Evolutionary conservation across 2,888 invertebrate genomes (phyloP).

Genomic region (Sepioteuthis lessoniana): DNA sequence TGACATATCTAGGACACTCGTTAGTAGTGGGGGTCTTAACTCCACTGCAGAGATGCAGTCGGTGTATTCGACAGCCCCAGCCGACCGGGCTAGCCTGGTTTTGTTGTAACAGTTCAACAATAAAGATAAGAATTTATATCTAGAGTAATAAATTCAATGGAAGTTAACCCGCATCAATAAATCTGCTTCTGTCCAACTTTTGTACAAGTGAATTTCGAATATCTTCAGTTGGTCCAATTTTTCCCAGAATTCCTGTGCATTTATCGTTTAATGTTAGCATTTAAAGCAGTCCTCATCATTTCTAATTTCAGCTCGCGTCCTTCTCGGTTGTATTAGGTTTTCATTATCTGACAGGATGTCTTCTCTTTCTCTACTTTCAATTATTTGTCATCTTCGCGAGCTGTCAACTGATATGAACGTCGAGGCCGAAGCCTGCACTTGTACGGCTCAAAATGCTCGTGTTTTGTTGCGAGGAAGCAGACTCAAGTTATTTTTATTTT

Average conservation of each 20-base stretch:
- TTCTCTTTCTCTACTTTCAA: not conserved
- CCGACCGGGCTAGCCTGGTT: too few relatives aligned
- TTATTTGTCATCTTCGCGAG: not conserved
- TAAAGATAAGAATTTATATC: not conserved
- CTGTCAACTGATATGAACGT: not conserved
- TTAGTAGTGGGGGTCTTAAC: too few relatives aligned
- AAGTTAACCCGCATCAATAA: not conserved
- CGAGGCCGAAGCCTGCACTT: not conserved
- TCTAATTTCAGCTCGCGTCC: not conserved
- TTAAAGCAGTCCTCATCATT: not conserved
- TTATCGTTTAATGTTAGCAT: not conserved
- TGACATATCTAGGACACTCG: too few relatives aligned
- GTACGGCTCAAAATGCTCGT: not conserved
- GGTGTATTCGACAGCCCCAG: too few relatives aligned
- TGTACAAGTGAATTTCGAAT: not conserved
- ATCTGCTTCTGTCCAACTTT: not conserved
- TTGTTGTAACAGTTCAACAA: not conserved
- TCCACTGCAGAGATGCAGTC: too few relatives aligned
- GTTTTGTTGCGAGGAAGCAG: not conserved
- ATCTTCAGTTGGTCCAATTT: not conserved
- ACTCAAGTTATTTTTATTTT: too few relatives aligned
- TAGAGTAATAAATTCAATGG: not conserved
- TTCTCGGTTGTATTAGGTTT: not conserved
- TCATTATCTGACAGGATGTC: not conserved
- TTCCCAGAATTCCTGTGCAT: not conserved